phyloP scores from a whole-genome alignment of 2,113 vertebrate genomes.

The Pica pica region DNA sequence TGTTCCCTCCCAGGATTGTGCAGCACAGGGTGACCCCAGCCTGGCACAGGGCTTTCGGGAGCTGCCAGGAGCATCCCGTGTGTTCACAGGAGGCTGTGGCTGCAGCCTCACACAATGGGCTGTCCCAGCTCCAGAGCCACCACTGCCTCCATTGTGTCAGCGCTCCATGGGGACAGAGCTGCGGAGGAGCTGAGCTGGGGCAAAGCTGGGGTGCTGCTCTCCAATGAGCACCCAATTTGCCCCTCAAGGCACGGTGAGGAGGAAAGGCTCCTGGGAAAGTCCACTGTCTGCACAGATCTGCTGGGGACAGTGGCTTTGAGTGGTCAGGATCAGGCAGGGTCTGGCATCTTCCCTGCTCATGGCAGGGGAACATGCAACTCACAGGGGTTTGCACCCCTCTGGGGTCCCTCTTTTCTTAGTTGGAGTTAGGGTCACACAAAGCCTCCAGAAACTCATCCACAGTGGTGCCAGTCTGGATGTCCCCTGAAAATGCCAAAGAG shows the following conservation, averaged over 20 bases:
- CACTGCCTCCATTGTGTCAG: neutral
- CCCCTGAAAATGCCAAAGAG: neutral
- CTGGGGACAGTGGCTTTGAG: rapidly evolving
- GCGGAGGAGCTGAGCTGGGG: neutral
- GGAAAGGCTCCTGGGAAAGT: neutral
- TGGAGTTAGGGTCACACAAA: neutral
- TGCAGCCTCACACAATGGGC: neutral
- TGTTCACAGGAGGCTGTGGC: neutral
- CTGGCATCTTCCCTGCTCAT: neutral
- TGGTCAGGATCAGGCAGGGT: neutral
- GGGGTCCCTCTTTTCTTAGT: neutral
- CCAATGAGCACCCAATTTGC: rapidly evolving
- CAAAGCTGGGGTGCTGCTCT: neutral
- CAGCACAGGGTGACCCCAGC: neutral
- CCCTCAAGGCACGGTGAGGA: neutral
- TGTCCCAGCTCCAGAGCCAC: neutral
- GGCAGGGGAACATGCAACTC: rapidly evolving
- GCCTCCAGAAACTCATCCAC: neutral
- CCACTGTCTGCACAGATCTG: rapidly evolving
- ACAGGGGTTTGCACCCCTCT: neutral
- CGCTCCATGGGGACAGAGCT: neutral
- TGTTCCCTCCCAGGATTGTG: neutral
- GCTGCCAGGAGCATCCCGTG: neutral
- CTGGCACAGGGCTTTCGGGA: neutral
- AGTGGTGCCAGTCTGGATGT: rapidly evolving